Evolutionary conservation across 2,888 invertebrate genomes (phyloP).

Genomic region (Therioaphis trifolii): DNA sequence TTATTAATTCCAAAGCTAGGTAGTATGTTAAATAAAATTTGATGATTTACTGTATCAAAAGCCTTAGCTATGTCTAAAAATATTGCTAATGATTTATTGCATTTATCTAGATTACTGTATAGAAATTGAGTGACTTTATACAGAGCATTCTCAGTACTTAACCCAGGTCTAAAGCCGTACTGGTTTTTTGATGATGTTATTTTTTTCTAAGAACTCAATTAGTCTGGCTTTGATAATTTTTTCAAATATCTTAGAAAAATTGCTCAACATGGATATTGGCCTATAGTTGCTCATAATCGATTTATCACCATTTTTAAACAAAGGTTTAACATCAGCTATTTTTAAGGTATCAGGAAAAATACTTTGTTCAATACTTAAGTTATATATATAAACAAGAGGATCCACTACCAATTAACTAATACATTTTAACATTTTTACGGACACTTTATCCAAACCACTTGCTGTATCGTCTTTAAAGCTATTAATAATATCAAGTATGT

Average conservation of each 20-base stretch:
- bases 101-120: not conserved
- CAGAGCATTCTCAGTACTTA: too few relatives aligned
- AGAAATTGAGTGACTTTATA: not conserved
- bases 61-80: too few relatives aligned
- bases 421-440: conserved; percentile 18
- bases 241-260: too few relatives aligned
- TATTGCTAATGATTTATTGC: too few relatives aligned
- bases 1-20: conserved; percentile 2
- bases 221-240: too few relatives aligned
- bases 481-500: not conserved
- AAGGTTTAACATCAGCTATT: conserved; percentile 14
- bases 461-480: conserved; percentile 27
- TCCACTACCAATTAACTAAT: not conserved
- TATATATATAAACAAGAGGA: conserved; percentile 20
- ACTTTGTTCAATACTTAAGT: conserved; percentile 3
- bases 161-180: too few relatives aligned
- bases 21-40: not conserved
- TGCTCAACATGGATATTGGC: too few relatives aligned
- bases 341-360: too few relatives aligned
- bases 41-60: too few relatives aligned
- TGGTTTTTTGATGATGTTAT: not conserved
- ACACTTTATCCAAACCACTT: not conserved
- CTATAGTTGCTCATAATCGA: not conserved
- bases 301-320: conserved; percentile 25
- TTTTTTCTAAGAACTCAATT: conserved; percentile 10